These are phyloP conservation scores for Pammene aurita DNA, from an alignment of 2,888 invertebrate genomes.

Conservation along the genomic window DNA sequence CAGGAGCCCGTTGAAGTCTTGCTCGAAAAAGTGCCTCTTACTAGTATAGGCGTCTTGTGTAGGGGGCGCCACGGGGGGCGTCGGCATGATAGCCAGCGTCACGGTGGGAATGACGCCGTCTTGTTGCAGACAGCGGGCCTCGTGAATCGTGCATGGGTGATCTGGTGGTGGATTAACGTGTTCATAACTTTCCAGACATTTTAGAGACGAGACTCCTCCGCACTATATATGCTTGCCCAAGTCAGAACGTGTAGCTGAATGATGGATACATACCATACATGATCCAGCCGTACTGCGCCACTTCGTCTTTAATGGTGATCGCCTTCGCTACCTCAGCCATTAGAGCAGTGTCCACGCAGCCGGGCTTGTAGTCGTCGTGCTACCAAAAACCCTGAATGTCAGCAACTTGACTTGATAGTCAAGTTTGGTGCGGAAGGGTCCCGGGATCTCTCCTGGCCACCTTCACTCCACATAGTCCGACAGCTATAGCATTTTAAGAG, in stretches of 20 bases:
- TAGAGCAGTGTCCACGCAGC: slow-evolving; percentile 63
- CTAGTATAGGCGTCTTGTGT: slow-evolving; percentile 56
- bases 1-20: slow-evolving; percentile 73
- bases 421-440: no score
- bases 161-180: slow-evolving; percentile 51
- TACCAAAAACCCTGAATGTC: slow-evolving; percentile 43
- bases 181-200: background rate
- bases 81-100: slow-evolving; percentile 61
- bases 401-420: background rate
- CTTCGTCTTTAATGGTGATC: slow-evolving; percentile 63
- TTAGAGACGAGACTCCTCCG: no score
- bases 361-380: slow-evolving; percentile 69
- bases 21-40: slow-evolving; percentile 63
- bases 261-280: slow-evolving; percentile 68
- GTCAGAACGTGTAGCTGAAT: no score
- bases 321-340: slow-evolving; percentile 69
- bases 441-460: no score
- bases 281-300: slow-evolving; percentile 71
- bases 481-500: no score
- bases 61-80: slow-evolving; percentile 55
- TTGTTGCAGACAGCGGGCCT: slow-evolving; percentile 73
- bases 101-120: slow-evolving; percentile 73
- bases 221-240: no score
- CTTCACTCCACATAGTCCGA: no score
- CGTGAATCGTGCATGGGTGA: slow-evolving; percentile 74